Conservation (phyloP, 2,113 vertebrate genomes). For the Muscicapa adusta region DNA sequence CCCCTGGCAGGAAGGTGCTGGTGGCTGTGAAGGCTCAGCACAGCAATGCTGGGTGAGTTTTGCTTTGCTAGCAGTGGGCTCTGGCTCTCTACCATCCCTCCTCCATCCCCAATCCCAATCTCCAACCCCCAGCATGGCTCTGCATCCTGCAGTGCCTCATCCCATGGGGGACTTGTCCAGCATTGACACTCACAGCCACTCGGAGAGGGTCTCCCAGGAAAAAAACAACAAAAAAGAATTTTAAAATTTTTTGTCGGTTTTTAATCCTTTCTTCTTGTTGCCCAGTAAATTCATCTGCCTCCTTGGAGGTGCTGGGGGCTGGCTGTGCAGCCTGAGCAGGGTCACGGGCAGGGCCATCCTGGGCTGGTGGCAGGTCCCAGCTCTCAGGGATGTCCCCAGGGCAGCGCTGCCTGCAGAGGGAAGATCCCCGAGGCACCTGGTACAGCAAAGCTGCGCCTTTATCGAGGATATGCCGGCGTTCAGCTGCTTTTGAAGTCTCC, state of each 20-base stretch:
- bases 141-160: background rate
- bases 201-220: background rate
- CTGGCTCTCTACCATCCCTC: background rate
- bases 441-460: conserved; percentile 20
- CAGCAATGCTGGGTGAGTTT: accelerated
- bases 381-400: no score
- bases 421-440: background rate
- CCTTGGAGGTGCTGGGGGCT: background rate
- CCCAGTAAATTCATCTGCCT: background rate
- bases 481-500: conserved; percentile 56
- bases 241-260: background rate
- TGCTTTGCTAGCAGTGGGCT: accelerated
- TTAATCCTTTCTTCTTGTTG: background rate
- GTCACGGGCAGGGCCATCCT: background rate
- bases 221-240: background rate
- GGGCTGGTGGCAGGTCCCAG: background rate
- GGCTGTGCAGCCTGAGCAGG: background rate
- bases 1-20: accelerated
- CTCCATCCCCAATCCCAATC: accelerated
- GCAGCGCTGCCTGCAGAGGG: accelerated
- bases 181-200: background rate
- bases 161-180: background rate
- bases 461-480: background rate
- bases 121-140: background rate
- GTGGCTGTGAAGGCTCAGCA: accelerated